Percentiles rank a stretch among this genome's conserved stretches.
Conservation (phyloP, 2,797 vertebrate species). For the Enteromius anoplus region DNA sequence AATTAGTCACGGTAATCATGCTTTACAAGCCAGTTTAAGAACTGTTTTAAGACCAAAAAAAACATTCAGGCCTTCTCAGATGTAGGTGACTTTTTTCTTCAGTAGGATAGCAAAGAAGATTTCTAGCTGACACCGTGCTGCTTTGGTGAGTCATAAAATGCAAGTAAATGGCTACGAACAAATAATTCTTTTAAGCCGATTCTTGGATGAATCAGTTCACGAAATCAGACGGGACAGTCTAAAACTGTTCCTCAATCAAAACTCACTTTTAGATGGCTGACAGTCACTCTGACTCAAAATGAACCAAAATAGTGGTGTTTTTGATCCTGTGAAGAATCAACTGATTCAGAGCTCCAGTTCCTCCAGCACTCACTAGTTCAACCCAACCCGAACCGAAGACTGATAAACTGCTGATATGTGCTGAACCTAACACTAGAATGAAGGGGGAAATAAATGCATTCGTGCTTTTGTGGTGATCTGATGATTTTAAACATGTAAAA, state of each 20-base stretch:
- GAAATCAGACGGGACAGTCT: background rate
- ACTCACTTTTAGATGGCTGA: background rate
- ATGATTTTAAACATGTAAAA: background rate
- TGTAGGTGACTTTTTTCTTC: background rate
- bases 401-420: too few relatives aligned
- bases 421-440: background rate
- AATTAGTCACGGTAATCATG: conserved; percentile 9
- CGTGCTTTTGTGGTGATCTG: background rate
- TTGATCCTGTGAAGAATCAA: background rate
- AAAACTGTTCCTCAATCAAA: background rate
- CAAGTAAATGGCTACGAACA: background rate
- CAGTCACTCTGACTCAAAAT: background rate
- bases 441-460: background rate
- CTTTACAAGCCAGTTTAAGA: background rate
- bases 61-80: background rate
- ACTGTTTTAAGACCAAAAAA: background rate
- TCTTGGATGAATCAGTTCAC: background rate
- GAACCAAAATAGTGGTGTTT: background rate
- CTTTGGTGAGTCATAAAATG: background rate
- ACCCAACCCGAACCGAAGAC: background rate
- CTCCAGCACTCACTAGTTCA: background rate
- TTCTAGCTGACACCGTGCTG: background rate
- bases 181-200: background rate
- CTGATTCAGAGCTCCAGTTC: background rate
- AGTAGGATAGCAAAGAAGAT: background rate